These are phyloP conservation scores for Calypte anna DNA, from an alignment of 2,113 vertebrate genomes.

Conservation along the genomic window DNA sequence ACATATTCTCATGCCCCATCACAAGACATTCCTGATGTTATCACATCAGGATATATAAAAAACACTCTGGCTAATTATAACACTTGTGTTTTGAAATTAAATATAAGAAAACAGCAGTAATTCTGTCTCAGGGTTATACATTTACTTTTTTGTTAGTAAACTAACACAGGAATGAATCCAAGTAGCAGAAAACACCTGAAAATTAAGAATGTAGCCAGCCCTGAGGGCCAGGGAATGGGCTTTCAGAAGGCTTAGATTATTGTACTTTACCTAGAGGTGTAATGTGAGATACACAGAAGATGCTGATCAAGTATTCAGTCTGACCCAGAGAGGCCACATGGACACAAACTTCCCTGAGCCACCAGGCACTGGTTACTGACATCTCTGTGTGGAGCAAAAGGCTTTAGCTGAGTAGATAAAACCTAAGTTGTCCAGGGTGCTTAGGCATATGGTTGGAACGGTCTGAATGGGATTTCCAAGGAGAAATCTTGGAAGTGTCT, in stretches of 20 bases:
- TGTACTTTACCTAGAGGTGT: not conserved
- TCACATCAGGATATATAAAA: not conserved
- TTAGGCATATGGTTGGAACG: accelerated
- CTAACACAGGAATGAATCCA: not conserved
- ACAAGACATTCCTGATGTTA: not conserved
- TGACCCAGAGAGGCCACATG: not conserved
- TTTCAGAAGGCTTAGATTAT: not conserved
- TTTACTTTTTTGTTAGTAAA: not conserved
- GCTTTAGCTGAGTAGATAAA: not conserved
- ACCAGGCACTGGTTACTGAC: not conserved
- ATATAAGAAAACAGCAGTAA: not conserved
- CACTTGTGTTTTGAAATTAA: not conserved
- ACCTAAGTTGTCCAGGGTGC: not conserved
- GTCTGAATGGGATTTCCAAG: not conserved
- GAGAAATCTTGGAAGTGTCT: not conserved
- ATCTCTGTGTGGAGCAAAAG: not conserved
- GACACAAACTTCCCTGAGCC: not conserved
- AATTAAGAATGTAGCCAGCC: not conserved
- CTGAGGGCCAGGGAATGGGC: not conserved
- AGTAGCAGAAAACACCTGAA: not conserved
- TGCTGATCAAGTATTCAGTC: accelerated
- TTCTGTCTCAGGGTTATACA: not conserved
- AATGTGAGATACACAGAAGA: not conserved
- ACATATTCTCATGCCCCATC: not conserved
- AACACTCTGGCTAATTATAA: not conserved